A percentile compares a stretch with the other conserved stretches of the same genome.
Conservation (phyloP, 2,888 invertebrate genomes). For the Micropterix aruncella region DNA sequence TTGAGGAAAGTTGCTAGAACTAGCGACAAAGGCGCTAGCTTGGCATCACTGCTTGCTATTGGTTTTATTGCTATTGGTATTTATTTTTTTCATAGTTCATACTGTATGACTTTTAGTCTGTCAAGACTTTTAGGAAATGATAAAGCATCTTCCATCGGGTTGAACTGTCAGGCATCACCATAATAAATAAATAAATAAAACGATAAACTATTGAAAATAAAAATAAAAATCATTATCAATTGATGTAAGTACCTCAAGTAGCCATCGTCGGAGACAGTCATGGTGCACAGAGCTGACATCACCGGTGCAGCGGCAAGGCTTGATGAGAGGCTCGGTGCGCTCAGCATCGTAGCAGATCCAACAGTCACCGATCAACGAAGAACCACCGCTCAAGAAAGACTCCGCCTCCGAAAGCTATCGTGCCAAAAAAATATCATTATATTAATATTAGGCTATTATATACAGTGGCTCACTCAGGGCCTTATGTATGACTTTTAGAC, state of each 20-base stretch:
- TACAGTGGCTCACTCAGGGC: too few relatives aligned
- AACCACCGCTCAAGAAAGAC: conserved; percentile 28
- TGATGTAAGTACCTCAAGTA: conserved; percentile 61
- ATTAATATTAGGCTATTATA: too few relatives aligned
- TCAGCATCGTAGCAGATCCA: conserved; percentile 90
- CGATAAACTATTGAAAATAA: too few relatives aligned
- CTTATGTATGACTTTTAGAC: too few relatives aligned
- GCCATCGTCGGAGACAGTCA: conserved; percentile 79
- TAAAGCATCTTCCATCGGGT: not conserved
- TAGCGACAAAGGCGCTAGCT: too few relatives aligned
- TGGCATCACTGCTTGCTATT: too few relatives aligned
- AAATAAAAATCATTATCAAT: not conserved
- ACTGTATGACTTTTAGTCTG: too few relatives aligned
- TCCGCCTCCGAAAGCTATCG: conserved; percentile 31
- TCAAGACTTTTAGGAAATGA: too few relatives aligned
- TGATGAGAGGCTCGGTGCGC: conserved; percentile 68
- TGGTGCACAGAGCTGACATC: conserved; percentile 90
- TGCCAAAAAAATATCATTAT: too few relatives aligned
- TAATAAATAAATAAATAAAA: conserved; percentile 4
- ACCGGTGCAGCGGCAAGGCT: conserved; percentile 81
- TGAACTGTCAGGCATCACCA: conserved; percentile 2
- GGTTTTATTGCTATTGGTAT: too few relatives aligned
- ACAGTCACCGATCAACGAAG: conserved; percentile 47
- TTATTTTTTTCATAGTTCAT: too few relatives aligned
- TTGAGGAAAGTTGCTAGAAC: too few relatives aligned